Base-by-base conservation (phyloP, 1,140 invertebrate species). In the Dufourea novaeangliae region DNA sequence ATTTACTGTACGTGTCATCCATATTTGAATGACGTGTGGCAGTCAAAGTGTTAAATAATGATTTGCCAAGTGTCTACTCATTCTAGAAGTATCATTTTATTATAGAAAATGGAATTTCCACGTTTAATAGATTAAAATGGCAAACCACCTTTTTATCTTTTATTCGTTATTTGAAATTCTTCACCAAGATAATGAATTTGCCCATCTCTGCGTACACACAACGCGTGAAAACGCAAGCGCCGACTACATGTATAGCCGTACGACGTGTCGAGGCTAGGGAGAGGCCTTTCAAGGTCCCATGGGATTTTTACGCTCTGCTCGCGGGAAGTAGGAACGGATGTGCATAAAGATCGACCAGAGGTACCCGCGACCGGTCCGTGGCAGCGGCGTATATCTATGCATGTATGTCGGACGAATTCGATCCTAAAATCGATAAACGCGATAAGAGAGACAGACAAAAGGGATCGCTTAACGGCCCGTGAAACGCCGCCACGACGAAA, bases 391-490 rank as follows among this genome's bases (percentile, higher is more conserved):
- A n/a, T n/a, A n/a, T n/a, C n/a, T n/a, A n/a, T n/a, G n/a, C n/a
- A n/a, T n/a, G n/a, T n/a, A n/a, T 61, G 46, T 54, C 52, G 59
- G 11, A 73, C 59, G 52, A 79, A 74, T 74, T 79, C 77, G 71
- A 79, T 74, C 77, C 70, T 57, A 74, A 79, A 79, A 79, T 79
- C 54, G 71, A 79, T 74, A 50, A 63, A 44, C 44, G 50, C 54
- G 57, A n/a, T n/a, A n/a, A n/a, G n/a, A n/a, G n/a, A 8, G 34
- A n/a, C 46, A n/a, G 70, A 59, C 37, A 74, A 74, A 74, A 74
- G 50, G 63, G 62, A 74, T 46, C 66, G 44, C 27, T 37, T 11
- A 17, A 22, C 37, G 34, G 10, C 50, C 8, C 50, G 37, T 64
- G 61, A 64, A 52, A 64, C 37, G 39, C 5, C 50, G 25, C 25